Base-by-base conservation (phyloP, 2,888 invertebrate species). In the Tetropium fuscum region DNA sequence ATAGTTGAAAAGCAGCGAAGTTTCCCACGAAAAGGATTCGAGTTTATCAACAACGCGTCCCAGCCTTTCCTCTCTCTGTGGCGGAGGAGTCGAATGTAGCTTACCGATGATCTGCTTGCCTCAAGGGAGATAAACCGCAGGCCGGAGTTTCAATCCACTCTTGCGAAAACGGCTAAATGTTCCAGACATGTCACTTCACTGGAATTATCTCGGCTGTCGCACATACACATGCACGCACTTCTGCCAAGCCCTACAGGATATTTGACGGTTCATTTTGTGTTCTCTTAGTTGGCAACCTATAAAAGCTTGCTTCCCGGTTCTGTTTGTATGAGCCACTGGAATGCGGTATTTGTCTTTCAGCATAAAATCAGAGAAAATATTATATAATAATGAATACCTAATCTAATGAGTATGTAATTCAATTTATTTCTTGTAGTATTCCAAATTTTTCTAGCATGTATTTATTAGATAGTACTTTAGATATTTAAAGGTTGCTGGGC, bases 81-180 rank as follows among this genome's bases (percentile, higher is more conserved):
- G 34, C 25, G 43, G 53, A 58, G 40, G 47, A 34, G 15, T 34
- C 34, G 34, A 34, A 13, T 51, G 60, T 65, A 64, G 64, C 64
- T 66, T 61, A 60, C 56, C 62, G 64, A 60, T 61, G 64, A 70
- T 66, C 69, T 63, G 63, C 66, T 62, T 64, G 59, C 57, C 69
- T 68, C 64, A 16, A 16, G 70, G 53, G 67, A 69, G 59, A 66
- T 66, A 66, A 66, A 71, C 69, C 71, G 63, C 67, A 63, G 45
- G 62, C 44, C 32, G 45, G 53, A 59, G 45, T 59, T 65, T 56
- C 59, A 51, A 69, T 65, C 58, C 59, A 55, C 48, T 41, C 41
- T 51, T 34, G 43, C 13, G 62, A 56, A 41, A 56, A 25, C 51
- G 18, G 16, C 18, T 38, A 40, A 51, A 53, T 51, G 60, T 58